Conservation (phyloP, 2,888 invertebrate genomes). For the Schizaphis graminum region DNA sequence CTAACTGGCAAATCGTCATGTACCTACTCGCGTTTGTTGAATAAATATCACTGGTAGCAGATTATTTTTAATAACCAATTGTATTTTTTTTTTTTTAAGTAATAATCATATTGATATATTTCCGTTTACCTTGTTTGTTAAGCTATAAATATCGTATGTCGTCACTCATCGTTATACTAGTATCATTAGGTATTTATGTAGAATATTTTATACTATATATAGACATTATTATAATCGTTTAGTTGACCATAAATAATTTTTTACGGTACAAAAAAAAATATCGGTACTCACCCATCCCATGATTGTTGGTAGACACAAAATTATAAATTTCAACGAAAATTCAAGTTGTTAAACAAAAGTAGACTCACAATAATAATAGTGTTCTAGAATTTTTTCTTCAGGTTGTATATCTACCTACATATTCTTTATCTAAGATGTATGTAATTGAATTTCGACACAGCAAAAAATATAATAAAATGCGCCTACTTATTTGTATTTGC, state of each 20-base stretch:
- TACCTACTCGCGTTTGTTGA: neutral
- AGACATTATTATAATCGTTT: neutral
- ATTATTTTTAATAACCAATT: neutral
- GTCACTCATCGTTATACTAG: neutral
- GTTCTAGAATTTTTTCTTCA: neutral
- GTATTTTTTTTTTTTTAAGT: neutral
- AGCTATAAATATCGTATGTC: neutral
- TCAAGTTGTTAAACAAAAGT: neutral
- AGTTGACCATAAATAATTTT: neutral
- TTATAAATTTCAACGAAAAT: neutral
- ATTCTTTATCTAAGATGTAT: neutral
- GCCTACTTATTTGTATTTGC: neutral
- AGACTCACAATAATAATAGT: neutral
- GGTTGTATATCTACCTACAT: neutral
- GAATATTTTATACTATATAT: neutral
- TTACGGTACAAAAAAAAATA: neutral
- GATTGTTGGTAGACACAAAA: neutral
- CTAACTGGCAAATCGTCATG: neutral
- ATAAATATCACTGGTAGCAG: neutral
- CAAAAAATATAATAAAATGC: neutral
- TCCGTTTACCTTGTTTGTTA: neutral
- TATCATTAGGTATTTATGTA: neutral
- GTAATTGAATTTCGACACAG: neutral
- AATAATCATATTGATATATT: neutral
- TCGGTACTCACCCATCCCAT: neutral